These are phyloP conservation scores for Menidia menidia DNA, from an alignment of 2,797 vertebrate species.

Conservation along the genomic window DNA sequence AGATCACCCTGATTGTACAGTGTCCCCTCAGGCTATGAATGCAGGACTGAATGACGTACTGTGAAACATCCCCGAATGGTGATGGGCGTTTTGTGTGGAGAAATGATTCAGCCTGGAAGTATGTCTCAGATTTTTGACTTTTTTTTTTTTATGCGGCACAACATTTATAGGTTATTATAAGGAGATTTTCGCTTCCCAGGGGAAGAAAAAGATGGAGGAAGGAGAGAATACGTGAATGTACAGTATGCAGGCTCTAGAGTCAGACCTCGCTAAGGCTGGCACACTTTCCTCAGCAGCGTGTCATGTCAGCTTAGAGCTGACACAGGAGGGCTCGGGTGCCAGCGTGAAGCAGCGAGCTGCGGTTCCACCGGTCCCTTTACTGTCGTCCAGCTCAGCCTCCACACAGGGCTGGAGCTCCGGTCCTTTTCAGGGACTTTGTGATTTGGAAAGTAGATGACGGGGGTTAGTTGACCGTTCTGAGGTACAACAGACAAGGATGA, in stretches of 20 bases:
- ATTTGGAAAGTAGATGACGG: not conserved
- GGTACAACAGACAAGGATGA: no score
- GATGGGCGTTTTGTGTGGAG: not conserved
- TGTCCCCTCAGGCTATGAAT: constrained; percentile 26
- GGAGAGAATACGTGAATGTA: not conserved
- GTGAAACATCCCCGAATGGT: constrained; percentile 28
- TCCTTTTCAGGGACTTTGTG: not conserved
- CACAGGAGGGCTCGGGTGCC: constrained; percentile 48
- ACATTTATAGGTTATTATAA: constrained; percentile 41
- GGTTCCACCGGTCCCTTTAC: constrained; percentile 11
- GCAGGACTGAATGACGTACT: constrained; percentile 21
- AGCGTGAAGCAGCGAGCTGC: constrained; percentile 44
- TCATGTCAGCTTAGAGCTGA: constrained; percentile 75
- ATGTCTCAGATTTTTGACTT: constrained; percentile 14
- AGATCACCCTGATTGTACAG: constrained; percentile 25
- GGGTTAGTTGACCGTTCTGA: no score
- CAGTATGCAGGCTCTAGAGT: constrained; percentile 36
- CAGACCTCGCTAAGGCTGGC: constrained; percentile 62
- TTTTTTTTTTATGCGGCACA: not conserved
- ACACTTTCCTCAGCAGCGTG: constrained; percentile 72
- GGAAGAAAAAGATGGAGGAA: constrained; percentile 6
- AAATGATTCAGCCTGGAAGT: constrained; percentile 23
- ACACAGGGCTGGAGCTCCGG: not conserved
- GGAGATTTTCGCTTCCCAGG: constrained; percentile 12
- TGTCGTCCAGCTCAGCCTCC: constrained; percentile 9